phyloP scores from a whole-genome alignment of 2,797 vertebrate species.

The Pelodytes ibericus region DNA sequence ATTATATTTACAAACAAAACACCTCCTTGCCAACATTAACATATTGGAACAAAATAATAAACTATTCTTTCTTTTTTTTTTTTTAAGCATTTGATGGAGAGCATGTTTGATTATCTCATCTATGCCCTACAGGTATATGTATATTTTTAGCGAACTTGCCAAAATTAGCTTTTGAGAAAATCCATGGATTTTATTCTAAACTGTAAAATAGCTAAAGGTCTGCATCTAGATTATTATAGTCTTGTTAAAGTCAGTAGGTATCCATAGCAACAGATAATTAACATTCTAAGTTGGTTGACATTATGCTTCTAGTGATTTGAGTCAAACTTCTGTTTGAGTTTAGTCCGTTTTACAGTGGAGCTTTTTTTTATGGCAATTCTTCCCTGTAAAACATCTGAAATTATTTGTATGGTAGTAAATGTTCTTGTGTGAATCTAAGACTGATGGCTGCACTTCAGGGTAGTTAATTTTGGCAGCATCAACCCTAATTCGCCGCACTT shows the following conservation, averaged over 20 bases:
- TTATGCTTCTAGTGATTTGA: conserved; percentile 38
- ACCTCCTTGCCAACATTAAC: conserved; percentile 22
- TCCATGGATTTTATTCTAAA: conserved; percentile 47
- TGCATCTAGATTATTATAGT: conserved; percentile 29
- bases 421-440: too few species aligned
- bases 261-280: conserved; percentile 54
- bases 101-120: conserved; percentile 43
- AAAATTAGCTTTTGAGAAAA: conserved; percentile 48
- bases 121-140: conserved; percentile 42
- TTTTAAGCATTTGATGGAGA: conserved; percentile 36
- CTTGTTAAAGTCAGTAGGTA: conserved; percentile 36
- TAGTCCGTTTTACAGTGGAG: conserved; percentile 5
- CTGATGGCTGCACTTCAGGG: too few species aligned
- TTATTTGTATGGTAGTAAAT: too few species aligned
- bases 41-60: conserved; percentile 26
- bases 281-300: conserved; percentile 38
- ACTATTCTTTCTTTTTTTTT: too few species aligned
- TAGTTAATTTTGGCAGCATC: too few species aligned
- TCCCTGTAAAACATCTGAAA: neutral
- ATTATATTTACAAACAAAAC: too few species aligned
- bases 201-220: conserved; percentile 46
- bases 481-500: too few species aligned
- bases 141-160: conserved; percentile 50
- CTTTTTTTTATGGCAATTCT: neutral
- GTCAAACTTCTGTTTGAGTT: conserved; percentile 29